Evolutionary conservation across 2,888 invertebrate species (phyloP).

Genomic region (Acleris holmiana): DNA sequence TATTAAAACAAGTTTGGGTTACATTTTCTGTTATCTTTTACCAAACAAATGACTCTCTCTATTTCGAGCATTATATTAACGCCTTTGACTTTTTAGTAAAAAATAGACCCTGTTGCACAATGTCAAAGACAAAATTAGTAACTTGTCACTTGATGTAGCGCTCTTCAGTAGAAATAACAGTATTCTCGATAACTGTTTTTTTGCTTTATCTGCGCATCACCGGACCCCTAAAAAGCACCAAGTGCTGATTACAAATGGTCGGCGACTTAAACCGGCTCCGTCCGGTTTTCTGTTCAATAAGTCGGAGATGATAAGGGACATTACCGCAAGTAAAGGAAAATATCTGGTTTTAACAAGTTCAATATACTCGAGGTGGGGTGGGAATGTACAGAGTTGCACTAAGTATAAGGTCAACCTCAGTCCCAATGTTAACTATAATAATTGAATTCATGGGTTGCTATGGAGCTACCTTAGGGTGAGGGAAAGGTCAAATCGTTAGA

Average conservation of each 20-base stretch:
- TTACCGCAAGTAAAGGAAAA: slow-evolving; percentile 25
- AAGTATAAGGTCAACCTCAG: neutral
- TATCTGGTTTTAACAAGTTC: slow-evolving; percentile 17
- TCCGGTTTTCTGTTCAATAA: slow-evolving; percentile 20
- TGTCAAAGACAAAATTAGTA: no score
- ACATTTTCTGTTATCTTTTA: no score
- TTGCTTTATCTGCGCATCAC: neutral
- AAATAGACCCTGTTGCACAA: neutral
- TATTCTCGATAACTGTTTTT: neutral
- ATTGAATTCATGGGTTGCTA: no score
- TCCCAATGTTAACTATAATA: neutral
- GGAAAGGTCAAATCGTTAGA: no score
- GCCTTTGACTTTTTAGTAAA: neutral
- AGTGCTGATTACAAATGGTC: slow-evolving; percentile 14
- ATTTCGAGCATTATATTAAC: no score
- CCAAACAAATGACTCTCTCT: no score
- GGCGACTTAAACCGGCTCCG: slow-evolving; percentile 18
- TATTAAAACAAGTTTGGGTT: no score
- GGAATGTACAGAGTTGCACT: neutral
- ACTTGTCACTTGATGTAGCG: no score
- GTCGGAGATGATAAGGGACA: slow-evolving; percentile 14
- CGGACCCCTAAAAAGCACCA: slow-evolving; percentile 5
- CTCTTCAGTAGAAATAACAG: no score
- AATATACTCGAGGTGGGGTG: slow-evolving; percentile 1
- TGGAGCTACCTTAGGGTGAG: no score